These are phyloP conservation scores for Montipora cactus DNA, from an alignment of 64 coral and sea anemone species.

Conservation along the genomic window DNA sequence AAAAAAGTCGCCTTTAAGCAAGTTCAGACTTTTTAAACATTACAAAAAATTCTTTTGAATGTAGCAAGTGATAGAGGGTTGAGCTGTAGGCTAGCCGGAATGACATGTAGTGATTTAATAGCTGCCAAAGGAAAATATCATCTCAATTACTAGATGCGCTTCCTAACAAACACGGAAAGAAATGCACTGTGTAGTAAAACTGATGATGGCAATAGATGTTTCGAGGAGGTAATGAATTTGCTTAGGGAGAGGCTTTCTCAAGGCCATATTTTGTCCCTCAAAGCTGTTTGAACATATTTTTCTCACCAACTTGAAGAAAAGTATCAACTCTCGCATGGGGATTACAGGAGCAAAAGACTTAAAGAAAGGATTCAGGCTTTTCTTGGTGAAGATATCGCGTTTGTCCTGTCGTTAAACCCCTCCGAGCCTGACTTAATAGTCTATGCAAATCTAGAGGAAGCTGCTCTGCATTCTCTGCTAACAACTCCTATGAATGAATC, in stretches of 20 bases:
- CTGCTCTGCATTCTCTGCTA: not conserved
- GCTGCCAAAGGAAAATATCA: slow-evolving; percentile 42
- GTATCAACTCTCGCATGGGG: slow-evolving; percentile 26
- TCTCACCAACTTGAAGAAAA: slow-evolving; percentile 20
- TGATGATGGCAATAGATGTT: not conserved
- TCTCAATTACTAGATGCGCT: slow-evolving; percentile 10
- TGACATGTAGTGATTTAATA: slow-evolving; percentile 23
- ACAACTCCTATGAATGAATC: not conserved
- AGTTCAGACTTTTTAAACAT: slow-evolving; percentile 45
- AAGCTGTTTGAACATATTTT: slow-evolving; percentile 61
- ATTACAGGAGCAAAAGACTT: slow-evolving; percentile 62
- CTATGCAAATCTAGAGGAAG: slow-evolving; percentile 32
- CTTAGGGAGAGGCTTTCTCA: slow-evolving; percentile 36
- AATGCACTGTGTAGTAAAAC: not conserved
- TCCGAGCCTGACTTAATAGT: slow-evolving; percentile 52
- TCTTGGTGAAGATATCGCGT: slow-evolving; percentile 32
- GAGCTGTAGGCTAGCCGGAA: slow-evolving; percentile 32
- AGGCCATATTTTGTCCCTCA: slow-evolving; percentile 14
- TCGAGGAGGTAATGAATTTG: slow-evolving; percentile 36
- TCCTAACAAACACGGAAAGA: not conserved
- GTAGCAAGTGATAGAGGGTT: slow-evolving; percentile 1
- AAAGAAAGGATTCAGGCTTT: slow-evolving; percentile 57
- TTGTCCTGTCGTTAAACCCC: slow-evolving; percentile 52
- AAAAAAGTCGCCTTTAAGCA: slow-evolving; percentile 3
- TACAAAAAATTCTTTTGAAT: slow-evolving; percentile 5